Base-by-base conservation (phyloP, 2,113 vertebrate species). In the Rostratula benghalensis region DNA sequence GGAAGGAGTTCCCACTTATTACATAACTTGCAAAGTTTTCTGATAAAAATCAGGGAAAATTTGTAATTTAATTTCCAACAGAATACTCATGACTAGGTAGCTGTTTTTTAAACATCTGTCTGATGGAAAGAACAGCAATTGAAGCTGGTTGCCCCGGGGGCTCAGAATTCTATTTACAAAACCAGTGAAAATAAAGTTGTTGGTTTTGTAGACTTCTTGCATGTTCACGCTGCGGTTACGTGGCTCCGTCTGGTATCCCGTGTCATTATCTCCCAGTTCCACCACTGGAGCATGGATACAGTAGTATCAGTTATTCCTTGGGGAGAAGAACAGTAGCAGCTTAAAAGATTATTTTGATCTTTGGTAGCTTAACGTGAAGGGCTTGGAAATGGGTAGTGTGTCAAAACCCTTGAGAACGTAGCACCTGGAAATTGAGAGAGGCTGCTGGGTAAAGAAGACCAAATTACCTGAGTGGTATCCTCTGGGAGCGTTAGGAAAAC, bases 261-360 rank as follows among this genome's bases (percentile, higher is more conserved):
- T 68, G 43, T 95, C 65, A 54, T 96, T 92, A 95, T 92, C 83
- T 93, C 48, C 69, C 57, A 79, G 30, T 68, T 90, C 65, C 17
- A 53, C 60, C 51, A 35, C 86, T 88, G 83, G 33, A 90, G 45
- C 6, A 0, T 90, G 85, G 95, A 91, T 94, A 43, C 43, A 82
- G 20, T 76, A 67, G 45, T 87, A 89, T 67, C 80, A 84, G 41
- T 96, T 96, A 93, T 69, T 45, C 64, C 21, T 10, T 1, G 60
- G 39, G 56, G 53, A 92, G 53, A 71, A 83, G 90, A 93, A 15
- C 43, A 87, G 68, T 71, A 89, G 19, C 63, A 71, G 56, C 51
- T 71, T 95, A 67, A 56, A 84, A 83, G 31, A 41, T 43, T 46
- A 43, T 54, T 76, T 59, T 30, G 0, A n/a, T 91, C 86, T 83